Base-by-base conservation (phyloP, 2,888 invertebrate species). In the Pristionchus entomophagus region DNA sequence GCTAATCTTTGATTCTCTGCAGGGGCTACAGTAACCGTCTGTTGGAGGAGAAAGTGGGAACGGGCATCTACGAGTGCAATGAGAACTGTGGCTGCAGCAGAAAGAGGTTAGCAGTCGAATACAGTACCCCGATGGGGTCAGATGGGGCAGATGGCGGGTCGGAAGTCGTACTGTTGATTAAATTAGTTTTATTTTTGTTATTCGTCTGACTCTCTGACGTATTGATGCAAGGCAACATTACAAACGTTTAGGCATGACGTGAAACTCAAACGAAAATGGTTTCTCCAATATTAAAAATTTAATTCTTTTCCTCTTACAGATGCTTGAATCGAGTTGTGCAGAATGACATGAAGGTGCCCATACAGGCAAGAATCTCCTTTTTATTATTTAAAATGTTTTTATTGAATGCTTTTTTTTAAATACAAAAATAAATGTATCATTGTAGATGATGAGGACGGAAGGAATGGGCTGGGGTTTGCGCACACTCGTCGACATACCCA, bases 1-100 rank as follows among this genome's bases (percentile, higher is more conserved):
- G 14, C 19, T 19, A 19, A 14, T 53, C 51, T 53, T 3, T 53
- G 19, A 2, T n/a, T 8, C 35, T 77, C 32, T 82, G 49, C 65
- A 86, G 62, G 59, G 97, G 98, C 3, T 99, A 98, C 94, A 95
- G 96, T 83, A 96, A 97, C 94, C 96, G 97, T 90, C 94, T 97
- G 29, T 94, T 96, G 22, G 95, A 97, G 0, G 96, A 96, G 0
- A 86, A 86, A 32, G 80, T 88, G 3, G 17, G 38, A 26, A 97
- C 97, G 0, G 98, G 98, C 0, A 97, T 99, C 88, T 99, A 97
- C 93, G 99, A 99, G 94, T 99, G 99, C 93, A 99, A 99, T 94
- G 89, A 93, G 59, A 86, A 89, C 85, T 98, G 98, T 94, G 96
- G 96, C 94, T 99, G 99, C 94, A 96, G 96, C 80, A 95, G 95